Evolutionary conservation across 1,140 invertebrate species (phyloP), one percentile per base, ranked within the genome.

Genomic region (Cydia pomonella): DNA sequence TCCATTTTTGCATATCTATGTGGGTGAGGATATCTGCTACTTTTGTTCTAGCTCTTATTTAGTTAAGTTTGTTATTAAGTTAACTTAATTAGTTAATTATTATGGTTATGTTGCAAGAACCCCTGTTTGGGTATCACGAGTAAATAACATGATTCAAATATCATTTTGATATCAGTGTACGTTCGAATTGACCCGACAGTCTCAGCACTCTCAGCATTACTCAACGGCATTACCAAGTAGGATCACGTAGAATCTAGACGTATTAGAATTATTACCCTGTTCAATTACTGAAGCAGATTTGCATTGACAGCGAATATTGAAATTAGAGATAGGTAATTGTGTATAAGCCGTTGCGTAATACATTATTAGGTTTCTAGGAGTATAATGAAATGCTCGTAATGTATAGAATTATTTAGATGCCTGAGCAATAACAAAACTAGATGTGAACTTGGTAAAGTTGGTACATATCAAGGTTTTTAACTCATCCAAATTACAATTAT

Each of bases 211-310:
- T 50, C 2, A 7, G 47, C n/a, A 50, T n/a, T 50, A 50, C n/a
- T 18, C 4, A 13, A 50, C 47, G n/a, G 16, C 6, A 50, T 7
- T 50, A 50, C 47, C 47, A 7, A 50, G 47, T n/a, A 50, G 47
- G 47, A 50, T 50, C n/a, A 50, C 47, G 47, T 50, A n/a, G 47
- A 50, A n/a, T 50, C 47, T 50, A 50, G 47, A n/a, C 47, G 47
- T 50, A 50, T 50, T 50, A 50, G 47, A 50, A 50, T 18, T 50
- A n/a, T n/a, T 50, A 50, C 47, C 47, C n/a, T 18, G 47, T 18
- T 50, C n/a, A 50, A n/a, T 50, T 50, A 50, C 47, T 23, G 53
- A 9, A 59, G n/a, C 53, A 59, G 53, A 59, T 23, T 59, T 59
- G 7, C 53, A 59, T 59, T 10, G 3, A 3, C 53, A 59, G 47